These are phyloP conservation scores for Saccostrea cuccullata DNA, from an alignment of 1,140 invertebrate species.

Conservation along the genomic window DNA sequence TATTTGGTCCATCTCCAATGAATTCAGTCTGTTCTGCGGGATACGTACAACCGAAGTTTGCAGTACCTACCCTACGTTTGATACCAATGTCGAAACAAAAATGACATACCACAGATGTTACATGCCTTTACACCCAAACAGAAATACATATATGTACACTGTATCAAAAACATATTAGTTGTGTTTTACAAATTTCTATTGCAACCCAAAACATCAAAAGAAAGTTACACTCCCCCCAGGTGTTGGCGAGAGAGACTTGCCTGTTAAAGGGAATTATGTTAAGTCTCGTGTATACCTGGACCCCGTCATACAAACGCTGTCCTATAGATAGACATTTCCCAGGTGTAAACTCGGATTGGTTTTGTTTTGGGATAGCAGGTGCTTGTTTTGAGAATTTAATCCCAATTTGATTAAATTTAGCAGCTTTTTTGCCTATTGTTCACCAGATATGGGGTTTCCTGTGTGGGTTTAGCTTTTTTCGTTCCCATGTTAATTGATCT, in stretches of 20 bases:
- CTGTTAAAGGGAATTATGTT: background rate
- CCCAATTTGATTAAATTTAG: slow-evolving; percentile 36
- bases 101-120: background rate
- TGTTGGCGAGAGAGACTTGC: background rate
- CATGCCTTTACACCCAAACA: background rate
- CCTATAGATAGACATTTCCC: slow-evolving; percentile 17
- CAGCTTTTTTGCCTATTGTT: slow-evolving; percentile 28
- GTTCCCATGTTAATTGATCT: slow-evolving; percentile 33
- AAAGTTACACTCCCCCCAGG: slow-evolving; percentile 14
- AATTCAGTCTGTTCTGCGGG: too few relatives aligned
- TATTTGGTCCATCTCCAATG: too few relatives aligned
- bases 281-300: slow-evolving; percentile 19
- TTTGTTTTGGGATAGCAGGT: slow-evolving; percentile 29
- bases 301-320: background rate
- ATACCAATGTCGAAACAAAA: too few relatives aligned
- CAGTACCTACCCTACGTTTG: too few relatives aligned
- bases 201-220: slow-evolving; percentile 22
- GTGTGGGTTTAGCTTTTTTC: background rate
- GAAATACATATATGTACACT: background rate
- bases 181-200: slow-evolving; percentile 26
- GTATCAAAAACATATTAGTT: background rate
- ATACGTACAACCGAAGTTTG: too few relatives aligned
- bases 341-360: slow-evolving; percentile 17
- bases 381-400: slow-evolving; percentile 30
- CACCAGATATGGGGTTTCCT: slow-evolving; percentile 11